Evolutionary conservation across 1,140 invertebrate genomes (phyloP).

Genomic region (Drosophila kurseongensis): DNA sequence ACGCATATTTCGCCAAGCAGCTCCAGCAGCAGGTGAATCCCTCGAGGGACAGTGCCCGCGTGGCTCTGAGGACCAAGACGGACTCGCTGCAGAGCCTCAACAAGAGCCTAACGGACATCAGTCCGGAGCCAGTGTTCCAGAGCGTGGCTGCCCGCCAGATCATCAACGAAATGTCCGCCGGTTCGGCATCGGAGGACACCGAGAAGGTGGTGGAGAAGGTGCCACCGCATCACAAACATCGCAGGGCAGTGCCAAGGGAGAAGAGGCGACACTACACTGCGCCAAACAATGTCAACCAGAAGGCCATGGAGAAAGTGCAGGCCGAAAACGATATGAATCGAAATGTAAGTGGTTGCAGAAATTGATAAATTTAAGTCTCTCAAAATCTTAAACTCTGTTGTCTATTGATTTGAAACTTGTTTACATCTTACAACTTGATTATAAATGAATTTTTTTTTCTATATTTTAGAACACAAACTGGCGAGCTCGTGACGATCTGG

Average conservation of each 20-base stretch:
- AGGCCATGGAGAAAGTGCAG: constrained; percentile 86
- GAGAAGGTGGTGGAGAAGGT: constrained; percentile 84
- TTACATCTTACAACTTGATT: too few species aligned
- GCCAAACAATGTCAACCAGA: constrained; percentile 88
- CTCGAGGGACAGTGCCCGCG: constrained; percentile 64
- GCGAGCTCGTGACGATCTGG: constrained; percentile 92
- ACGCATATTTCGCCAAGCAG: constrained; percentile 82
- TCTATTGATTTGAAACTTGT: too few species aligned
- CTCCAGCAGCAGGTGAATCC: constrained; percentile 75
- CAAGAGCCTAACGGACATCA: constrained; percentile 83
- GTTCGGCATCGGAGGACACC: constrained; percentile 85
- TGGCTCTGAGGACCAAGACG: constrained; percentile 76
- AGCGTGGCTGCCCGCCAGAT: constrained; percentile 94
- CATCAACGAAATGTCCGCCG: constrained; percentile 91
- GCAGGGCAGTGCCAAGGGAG: constrained; percentile 90
- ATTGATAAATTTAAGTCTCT: background rate
- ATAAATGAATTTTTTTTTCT: background rate
- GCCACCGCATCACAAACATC: constrained; percentile 84
- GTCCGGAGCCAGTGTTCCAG: constrained; percentile 89
- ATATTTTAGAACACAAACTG: constrained; percentile 85
- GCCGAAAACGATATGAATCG: constrained; percentile 86
- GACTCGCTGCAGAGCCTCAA: constrained; percentile 84
- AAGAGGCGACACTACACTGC: constrained; percentile 95
- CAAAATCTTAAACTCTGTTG: too few species aligned
- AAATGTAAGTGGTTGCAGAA: constrained; percentile 84